Conservation (phyloP, 1,140 invertebrate species). For the Camponotus pennsylvanicus region DNA sequence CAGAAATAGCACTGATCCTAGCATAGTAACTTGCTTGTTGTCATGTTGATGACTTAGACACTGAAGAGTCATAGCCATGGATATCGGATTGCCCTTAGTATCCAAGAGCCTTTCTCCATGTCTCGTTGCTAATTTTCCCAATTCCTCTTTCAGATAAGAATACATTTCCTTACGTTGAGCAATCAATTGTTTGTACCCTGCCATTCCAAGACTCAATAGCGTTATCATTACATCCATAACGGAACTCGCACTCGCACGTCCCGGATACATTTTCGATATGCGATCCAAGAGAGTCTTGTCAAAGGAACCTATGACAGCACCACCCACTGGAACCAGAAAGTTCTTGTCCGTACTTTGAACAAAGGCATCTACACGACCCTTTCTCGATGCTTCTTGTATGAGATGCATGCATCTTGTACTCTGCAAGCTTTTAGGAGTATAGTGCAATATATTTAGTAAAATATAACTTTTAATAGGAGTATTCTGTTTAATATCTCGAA, state of each 20-base stretch:
- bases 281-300: slow-evolving; percentile 89
- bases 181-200: slow-evolving; percentile 90
- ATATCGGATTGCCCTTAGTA: slow-evolving; percentile 91
- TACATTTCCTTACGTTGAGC: slow-evolving; percentile 90
- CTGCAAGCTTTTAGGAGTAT: slow-evolving; percentile 87
- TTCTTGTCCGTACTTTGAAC: slow-evolving; percentile 97
- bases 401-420: slow-evolving; percentile 90
- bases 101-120: slow-evolving; percentile 90
- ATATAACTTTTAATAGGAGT: not conserved
- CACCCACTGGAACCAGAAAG: slow-evolving; percentile 95
- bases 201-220: slow-evolving; percentile 90
- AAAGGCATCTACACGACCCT: slow-evolving; percentile 92
- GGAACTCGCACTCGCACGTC: slow-evolving; percentile 92
- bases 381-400: slow-evolving; percentile 90
- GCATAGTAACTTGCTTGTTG: slow-evolving; percentile 86
- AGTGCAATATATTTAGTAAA: slow-evolving; percentile 46
- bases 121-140: slow-evolving; percentile 88
- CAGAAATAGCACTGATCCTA: slow-evolving; percentile 92
- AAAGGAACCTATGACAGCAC: slow-evolving; percentile 93
- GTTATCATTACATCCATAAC: slow-evolving; percentile 94
- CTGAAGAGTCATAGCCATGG: slow-evolving; percentile 88
- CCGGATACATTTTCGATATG: slow-evolving; percentile 93
- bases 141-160: slow-evolving; percentile 88
- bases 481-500: not conserved
- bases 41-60: slow-evolving; percentile 84